phyloP scores from a whole-genome alignment of 2,888 invertebrate genomes.

The Sipha maydis region DNA sequence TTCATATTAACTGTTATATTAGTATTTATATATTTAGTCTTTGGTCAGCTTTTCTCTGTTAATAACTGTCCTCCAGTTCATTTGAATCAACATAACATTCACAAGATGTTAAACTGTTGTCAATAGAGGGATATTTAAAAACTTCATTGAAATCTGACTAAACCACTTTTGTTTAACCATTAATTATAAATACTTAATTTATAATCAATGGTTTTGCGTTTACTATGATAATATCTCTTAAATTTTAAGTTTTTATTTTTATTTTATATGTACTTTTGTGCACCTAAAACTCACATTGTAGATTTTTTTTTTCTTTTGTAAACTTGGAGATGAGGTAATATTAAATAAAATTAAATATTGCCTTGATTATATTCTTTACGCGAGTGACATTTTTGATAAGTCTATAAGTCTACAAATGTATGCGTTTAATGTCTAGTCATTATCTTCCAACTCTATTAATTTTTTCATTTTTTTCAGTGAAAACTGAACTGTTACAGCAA shows the following conservation, averaged over 20 bases:
- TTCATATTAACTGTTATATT: slow-evolving; percentile 10
- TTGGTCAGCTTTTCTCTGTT: slow-evolving; percentile 1
- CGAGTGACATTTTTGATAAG: neutral
- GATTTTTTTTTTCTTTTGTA: slow-evolving; percentile 43
- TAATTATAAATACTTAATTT: neutral
- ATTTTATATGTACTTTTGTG: neutral
- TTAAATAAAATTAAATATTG: slow-evolving; percentile 21
- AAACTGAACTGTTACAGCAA: neutral
- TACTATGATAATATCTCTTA: neutral
- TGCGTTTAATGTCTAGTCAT: slow-evolving; percentile 35
- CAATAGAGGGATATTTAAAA: neutral
- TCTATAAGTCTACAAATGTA: neutral
- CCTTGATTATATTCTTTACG: neutral
- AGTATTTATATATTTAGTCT: neutral
- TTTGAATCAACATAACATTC: neutral
- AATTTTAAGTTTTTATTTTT: slow-evolving; percentile 8
- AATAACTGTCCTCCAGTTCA: neutral
- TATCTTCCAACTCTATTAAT: slow-evolving; percentile 21
- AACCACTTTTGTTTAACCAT: slow-evolving; percentile 1
- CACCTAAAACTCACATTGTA: neutral
- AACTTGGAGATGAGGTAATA: slow-evolving; percentile 38
- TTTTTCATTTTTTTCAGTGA: neutral
- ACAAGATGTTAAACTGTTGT: neutral
- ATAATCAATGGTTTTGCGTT: neutral
- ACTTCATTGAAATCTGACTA: neutral